Evolutionary conservation across 2,113 vertebrate species (phyloP).

Genomic region (Sylvietta virens): DNA sequence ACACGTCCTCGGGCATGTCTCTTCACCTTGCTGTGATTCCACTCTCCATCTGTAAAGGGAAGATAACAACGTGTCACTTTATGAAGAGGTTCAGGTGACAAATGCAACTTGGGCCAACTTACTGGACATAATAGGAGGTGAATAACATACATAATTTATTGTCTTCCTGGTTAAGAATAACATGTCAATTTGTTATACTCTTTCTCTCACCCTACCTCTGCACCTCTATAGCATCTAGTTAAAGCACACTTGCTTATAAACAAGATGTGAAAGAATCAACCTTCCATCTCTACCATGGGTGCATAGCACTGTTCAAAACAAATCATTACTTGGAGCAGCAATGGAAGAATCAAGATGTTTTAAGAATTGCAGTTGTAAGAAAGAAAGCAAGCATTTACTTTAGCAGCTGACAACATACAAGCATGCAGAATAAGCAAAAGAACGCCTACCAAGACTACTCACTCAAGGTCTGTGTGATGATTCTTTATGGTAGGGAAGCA

Average conservation of each 20-base stretch:
- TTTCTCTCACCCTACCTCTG: background rate
- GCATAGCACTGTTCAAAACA: background rate
- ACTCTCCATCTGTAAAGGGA: background rate
- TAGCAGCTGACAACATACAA: background rate
- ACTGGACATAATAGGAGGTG: background rate
- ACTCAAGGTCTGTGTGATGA: background rate
- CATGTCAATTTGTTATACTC: background rate
- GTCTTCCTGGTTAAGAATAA: background rate
- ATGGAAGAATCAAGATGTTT: background rate
- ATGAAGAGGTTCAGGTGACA: background rate
- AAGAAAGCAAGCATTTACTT: background rate
- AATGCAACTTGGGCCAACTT: background rate
- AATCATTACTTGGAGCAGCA: background rate
- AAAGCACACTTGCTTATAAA: background rate
- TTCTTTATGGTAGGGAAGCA: background rate
- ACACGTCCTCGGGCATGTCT: rapidly evolving
- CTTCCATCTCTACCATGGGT: background rate
- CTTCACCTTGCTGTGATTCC: background rate
- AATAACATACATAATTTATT: background rate
- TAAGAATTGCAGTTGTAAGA: background rate
- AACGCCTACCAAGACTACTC: background rate
- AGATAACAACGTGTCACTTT: background rate
- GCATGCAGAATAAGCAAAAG: background rate
- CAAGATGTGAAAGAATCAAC: background rate
- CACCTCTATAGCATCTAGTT: background rate